Percentiles rank a stretch among this genome's conserved stretches.
Conservation (phyloP, 2,888 invertebrate genomes). For the Rosalia funebris region DNA sequence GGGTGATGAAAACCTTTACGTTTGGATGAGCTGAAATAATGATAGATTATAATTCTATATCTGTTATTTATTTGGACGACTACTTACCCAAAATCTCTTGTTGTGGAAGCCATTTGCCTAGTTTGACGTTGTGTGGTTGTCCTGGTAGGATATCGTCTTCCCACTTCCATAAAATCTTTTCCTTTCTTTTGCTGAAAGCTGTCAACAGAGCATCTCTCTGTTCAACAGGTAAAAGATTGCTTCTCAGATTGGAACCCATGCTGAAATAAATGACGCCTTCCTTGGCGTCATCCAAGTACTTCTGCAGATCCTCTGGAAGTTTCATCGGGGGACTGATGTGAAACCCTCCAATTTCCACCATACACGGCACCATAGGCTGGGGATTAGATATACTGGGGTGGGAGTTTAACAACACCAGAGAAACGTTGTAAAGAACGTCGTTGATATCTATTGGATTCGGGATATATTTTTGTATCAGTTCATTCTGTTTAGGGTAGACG, state of each 20-base stretch:
- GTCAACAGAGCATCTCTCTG: constrained; percentile 67
- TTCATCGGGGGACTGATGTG: constrained; percentile 58
- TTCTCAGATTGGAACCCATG: constrained; percentile 70
- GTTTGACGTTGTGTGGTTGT: constrained; percentile 59
- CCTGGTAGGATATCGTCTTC: constrained; percentile 59
- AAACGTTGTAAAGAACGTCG: constrained; percentile 49
- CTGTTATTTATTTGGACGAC: no score
- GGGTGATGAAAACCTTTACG: constrained; percentile 33
- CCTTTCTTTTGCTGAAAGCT: constrained; percentile 69
- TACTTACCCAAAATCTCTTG: constrained; percentile 62
- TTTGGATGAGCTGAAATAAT: constrained; percentile 27
- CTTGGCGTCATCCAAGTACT: constrained; percentile 65
- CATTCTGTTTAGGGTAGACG: constrained; percentile 58
- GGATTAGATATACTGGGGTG: constrained; percentile 67
- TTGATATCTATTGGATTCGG: constrained; percentile 44
- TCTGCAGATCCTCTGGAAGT: constrained; percentile 64
- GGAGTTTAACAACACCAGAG: constrained; percentile 53
- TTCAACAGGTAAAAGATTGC: constrained; percentile 67
- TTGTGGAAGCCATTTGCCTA: constrained; percentile 55
- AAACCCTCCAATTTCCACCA: constrained; percentile 69
- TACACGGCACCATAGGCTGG: constrained; percentile 66
- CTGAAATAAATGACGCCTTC: constrained; percentile 70
- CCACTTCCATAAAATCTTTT: constrained; percentile 67
- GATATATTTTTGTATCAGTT: constrained; percentile 21
- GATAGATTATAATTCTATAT: background rate